These are phyloP conservation scores for Tinea pellionella DNA, from an alignment of 2,888 invertebrate species.

Conservation along the genomic window DNA sequence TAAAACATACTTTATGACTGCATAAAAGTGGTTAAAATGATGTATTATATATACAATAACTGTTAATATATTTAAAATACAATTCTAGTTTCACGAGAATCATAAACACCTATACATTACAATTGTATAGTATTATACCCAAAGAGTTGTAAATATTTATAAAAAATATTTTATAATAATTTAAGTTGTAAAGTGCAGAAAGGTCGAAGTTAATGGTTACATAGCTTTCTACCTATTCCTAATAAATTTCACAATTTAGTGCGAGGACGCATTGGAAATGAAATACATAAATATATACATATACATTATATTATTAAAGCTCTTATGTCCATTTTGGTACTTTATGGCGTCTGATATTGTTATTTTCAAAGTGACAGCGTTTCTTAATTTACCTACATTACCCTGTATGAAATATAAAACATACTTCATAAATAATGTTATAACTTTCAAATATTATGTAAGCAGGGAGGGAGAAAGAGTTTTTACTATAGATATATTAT, in stretches of 20 bases:
- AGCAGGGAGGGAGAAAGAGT: background rate
- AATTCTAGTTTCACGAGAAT: background rate
- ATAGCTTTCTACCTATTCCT: background rate
- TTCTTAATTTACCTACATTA: background rate
- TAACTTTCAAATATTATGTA: background rate
- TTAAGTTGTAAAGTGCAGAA: background rate
- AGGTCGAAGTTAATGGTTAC: background rate
- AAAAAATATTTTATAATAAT: background rate
- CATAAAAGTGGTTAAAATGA: background rate
- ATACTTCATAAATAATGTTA: background rate
- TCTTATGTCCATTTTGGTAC: constrained; percentile 6
- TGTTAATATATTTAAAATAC: background rate
- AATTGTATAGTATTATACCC: background rate
- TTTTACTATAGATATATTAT: background rate
- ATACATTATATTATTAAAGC: constrained; percentile 1
- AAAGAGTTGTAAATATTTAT: constrained; percentile 6
- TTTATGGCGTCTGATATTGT: constrained; percentile 1
- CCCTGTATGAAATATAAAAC: background rate
- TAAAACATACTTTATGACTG: background rate
- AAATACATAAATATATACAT: background rate
- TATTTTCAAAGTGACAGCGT: background rate
- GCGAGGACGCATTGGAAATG: background rate
- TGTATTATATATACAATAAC: background rate
- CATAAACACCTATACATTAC: background rate
- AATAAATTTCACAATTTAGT: background rate